Evolutionary conservation across 2,888 invertebrate species (phyloP).

Genomic region (Microchrysa polita): DNA sequence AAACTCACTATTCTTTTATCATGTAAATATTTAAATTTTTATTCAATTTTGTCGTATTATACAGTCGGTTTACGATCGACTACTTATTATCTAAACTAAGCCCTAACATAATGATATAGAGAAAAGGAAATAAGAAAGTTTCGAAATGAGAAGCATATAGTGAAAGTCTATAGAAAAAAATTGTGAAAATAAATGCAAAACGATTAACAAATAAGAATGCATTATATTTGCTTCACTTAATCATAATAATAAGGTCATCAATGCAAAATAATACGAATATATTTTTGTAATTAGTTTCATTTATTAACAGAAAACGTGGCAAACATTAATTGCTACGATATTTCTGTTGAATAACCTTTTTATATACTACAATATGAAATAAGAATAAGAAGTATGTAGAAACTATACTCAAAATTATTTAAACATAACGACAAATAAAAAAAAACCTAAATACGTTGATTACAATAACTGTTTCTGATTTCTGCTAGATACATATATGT

Average conservation of each 20-base stretch:
- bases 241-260: background rate
- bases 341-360: background rate
- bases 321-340: background rate
- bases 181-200: background rate
- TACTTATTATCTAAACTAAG: constrained; percentile 26
- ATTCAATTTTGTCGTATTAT: constrained; percentile 31
- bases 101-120: constrained; percentile 13
- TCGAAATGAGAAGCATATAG: background rate
- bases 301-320: background rate
- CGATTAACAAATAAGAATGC: background rate
- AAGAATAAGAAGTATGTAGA: background rate
- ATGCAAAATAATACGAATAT: background rate
- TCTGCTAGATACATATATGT: background rate
- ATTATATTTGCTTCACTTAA: background rate
- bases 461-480: constrained; percentile 20
- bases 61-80: constrained; percentile 34
- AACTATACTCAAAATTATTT: background rate
- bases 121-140: background rate
- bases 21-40: constrained; percentile 34
- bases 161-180: constrained; percentile 4
- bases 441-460: constrained; percentile 21
- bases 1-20: too few species aligned
- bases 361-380: background rate
- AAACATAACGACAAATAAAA: constrained; percentile 8
- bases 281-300: background rate